phyloP scores from a whole-genome alignment of 2,113 vertebrate species.

The Hydrolagus affinis region DNA sequence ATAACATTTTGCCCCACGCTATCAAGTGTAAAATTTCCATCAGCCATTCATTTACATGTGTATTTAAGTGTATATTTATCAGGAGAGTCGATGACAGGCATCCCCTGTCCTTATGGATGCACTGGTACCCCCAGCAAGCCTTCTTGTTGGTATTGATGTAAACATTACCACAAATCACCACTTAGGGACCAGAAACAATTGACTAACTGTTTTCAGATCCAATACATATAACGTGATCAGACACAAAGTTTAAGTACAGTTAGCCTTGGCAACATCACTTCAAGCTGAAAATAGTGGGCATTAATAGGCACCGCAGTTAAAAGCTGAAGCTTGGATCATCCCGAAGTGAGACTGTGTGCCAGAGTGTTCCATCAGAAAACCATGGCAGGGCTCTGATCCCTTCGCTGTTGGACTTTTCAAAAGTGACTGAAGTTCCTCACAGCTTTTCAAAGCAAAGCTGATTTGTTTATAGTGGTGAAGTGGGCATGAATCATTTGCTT shows the following conservation, averaged over 20 bases:
- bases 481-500: conserved; percentile 13
- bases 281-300: conserved; percentile 31
- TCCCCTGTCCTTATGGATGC: conserved; percentile 32
- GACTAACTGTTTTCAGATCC: conserved; percentile 74
- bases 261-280: conserved; percentile 36
- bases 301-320: conserved; percentile 30
- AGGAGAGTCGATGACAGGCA: conserved; percentile 23
- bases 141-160: conserved; percentile 66
- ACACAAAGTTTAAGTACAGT: conserved; percentile 74
- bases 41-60: conserved; percentile 31
- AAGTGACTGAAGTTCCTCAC: conserved; percentile 17
- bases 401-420: conserved; percentile 17
- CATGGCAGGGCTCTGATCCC: conserved; percentile 4
- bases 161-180: conserved; percentile 78
- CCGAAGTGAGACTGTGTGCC: conserved; percentile 19
- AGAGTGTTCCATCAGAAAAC: not conserved
- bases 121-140: conserved; percentile 47
- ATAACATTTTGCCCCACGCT: conserved; percentile 7
- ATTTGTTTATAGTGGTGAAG: conserved; percentile 32
- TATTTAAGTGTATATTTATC: conserved; percentile 34
- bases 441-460: conserved; percentile 31
- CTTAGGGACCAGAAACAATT: conserved; percentile 70
- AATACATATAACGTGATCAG: conserved; percentile 74
- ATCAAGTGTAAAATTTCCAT: not conserved
- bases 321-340: conserved; percentile 30